Evolutionary conservation across 2,888 invertebrate species (phyloP).

Genomic region (Drosophila austrosaltans): DNA sequence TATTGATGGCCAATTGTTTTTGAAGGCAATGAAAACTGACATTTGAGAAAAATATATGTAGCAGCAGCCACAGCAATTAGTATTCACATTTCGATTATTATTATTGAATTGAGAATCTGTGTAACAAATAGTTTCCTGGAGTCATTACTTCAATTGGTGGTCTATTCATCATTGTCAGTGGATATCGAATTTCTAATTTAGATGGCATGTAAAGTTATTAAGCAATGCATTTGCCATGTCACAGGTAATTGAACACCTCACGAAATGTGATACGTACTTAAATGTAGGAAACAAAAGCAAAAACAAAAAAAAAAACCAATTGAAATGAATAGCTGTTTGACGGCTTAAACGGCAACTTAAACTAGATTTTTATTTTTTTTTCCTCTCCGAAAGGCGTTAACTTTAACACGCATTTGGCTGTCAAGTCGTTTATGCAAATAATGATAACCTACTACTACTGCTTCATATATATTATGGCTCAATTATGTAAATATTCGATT

Average conservation of each 20-base stretch:
- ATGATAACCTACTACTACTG: slow-evolving; percentile 27
- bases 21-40: slow-evolving; percentile 59
- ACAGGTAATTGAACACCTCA: slow-evolving; percentile 64
- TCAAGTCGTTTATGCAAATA: slow-evolving; percentile 37
- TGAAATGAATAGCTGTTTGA: slow-evolving; percentile 38
- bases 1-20: slow-evolving; percentile 33
- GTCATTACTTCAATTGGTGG: background rate
- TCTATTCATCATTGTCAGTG: background rate
- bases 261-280: slow-evolving; percentile 40
- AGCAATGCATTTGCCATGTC: slow-evolving; percentile 48
- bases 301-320: slow-evolving; percentile 30
- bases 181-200: slow-evolving; percentile 23
- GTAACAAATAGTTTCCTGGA: background rate
- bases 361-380: slow-evolving; percentile 25
- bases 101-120: background rate
- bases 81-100: slow-evolving; percentile 5
- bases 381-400: slow-evolving; percentile 37
- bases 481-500: slow-evolving; percentile 31
- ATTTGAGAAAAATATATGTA: slow-evolving; percentile 47
- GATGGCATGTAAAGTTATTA: slow-evolving; percentile 29
- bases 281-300: slow-evolving; percentile 35
- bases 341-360: slow-evolving; percentile 36
- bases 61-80: slow-evolving; percentile 19
- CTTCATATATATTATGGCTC: slow-evolving; percentile 10
- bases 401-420: slow-evolving; percentile 32